These are phyloP conservation scores for Euwallacea similis DNA, from an alignment of 1,140 invertebrate genomes.

Conservation along the genomic window DNA sequence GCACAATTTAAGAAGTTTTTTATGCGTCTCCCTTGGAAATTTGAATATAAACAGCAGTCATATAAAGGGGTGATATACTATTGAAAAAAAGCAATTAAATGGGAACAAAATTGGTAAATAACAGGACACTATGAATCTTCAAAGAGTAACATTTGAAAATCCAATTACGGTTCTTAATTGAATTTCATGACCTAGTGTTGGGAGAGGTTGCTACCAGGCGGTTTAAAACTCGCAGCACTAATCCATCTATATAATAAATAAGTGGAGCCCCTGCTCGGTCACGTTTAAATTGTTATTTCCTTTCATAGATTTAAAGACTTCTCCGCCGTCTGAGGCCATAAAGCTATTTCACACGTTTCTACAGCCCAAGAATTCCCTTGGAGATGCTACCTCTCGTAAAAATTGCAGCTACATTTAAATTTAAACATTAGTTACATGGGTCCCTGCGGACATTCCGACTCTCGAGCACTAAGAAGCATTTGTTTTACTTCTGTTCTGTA, in stretches of 20 bases:
- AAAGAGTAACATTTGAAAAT: no score
- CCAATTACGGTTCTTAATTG: no score
- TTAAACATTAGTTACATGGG: conserved; percentile 16
- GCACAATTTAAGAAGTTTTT: conserved; percentile 15
- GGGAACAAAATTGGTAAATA: no score
- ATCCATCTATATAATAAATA: conserved; percentile 9
- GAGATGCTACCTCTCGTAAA: conserved; percentile 15
- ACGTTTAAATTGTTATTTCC: no score
- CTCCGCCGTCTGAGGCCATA: not conserved
- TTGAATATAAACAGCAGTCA: conserved; percentile 11
- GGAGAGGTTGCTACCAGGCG: no score
- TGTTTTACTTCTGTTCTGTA: not conserved
- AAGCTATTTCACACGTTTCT: conserved; percentile 5
- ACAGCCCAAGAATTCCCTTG: conserved; percentile 4
- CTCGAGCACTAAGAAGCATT: not conserved
- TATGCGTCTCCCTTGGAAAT: conserved; percentile 6
- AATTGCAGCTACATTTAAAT: conserved; percentile 25
- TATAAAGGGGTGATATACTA: no score
- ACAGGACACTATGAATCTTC: no score
- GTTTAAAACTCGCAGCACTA: not conserved
- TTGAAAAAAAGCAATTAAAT: no score
- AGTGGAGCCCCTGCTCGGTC: no score
- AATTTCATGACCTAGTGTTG: no score
- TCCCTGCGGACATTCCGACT: conserved; percentile 3
- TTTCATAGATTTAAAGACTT: no score